These are phyloP conservation scores for Phoxinus phoxinus DNA, from an alignment of 2,113 vertebrate genomes.

Conservation along the genomic window DNA sequence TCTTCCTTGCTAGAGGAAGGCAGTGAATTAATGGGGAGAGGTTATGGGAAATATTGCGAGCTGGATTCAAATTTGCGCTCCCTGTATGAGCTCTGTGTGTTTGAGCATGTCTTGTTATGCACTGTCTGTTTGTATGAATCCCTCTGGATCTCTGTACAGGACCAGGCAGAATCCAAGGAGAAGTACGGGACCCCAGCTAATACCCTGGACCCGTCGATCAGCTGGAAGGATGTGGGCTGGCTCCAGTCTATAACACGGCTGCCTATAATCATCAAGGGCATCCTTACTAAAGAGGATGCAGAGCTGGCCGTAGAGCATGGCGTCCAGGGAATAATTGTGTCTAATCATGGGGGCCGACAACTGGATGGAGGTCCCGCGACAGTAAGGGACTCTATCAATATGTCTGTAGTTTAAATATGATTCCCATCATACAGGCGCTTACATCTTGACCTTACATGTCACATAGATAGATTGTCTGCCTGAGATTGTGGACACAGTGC, in stretches of 20 bases:
- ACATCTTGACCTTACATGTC: background rate
- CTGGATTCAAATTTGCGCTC: background rate
- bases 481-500: slow-evolving; percentile 88
- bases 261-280: slow-evolving; percentile 95
- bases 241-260: slow-evolving; percentile 85
- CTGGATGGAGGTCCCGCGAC: slow-evolving; percentile 89
- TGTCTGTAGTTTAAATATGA: background rate
- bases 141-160: slow-evolving; percentile 66
- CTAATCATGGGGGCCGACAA: slow-evolving; percentile 94
- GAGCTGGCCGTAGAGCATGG: slow-evolving; percentile 89
- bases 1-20: no score
- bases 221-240: slow-evolving; percentile 91
- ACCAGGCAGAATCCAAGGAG: slow-evolving; percentile 58
- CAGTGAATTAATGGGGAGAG: background rate
- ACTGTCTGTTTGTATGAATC: slow-evolving; percentile 3
- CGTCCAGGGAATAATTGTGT: slow-evolving; percentile 91
- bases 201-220: slow-evolving; percentile 82
- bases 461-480: slow-evolving; percentile 88
- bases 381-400: slow-evolving; percentile 68
- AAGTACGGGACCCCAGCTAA: slow-evolving; percentile 78
- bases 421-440: background rate
- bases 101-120: background rate
- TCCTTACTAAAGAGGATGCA: slow-evolving; percentile 95
- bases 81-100: background rate
- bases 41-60: background rate